Evolutionary conservation across 2,888 invertebrate genomes (phyloP).

Genomic region (Eurytoma californica): DNA sequence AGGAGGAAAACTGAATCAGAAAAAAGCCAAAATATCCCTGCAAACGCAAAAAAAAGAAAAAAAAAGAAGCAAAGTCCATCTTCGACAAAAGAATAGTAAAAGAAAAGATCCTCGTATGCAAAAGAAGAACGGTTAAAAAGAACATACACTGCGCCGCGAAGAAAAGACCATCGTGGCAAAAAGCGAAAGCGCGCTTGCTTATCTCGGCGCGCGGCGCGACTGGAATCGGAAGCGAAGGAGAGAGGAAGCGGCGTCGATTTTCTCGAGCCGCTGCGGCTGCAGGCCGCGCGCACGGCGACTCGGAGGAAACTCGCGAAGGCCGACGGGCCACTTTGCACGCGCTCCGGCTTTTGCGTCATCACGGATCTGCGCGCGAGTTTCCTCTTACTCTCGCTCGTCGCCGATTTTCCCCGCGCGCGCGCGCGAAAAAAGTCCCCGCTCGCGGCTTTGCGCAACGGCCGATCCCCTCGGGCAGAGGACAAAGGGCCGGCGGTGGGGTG

Average conservation of each 20-base stretch:
- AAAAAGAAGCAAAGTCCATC: no score
- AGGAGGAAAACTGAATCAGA: no score
- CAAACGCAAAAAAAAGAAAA: no score
- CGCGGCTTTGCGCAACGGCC: neutral
- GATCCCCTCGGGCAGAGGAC: constrained; percentile 11
- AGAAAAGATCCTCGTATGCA: no score
- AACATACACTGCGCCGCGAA: no score
- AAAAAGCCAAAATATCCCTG: no score
- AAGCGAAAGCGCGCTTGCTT: no score
- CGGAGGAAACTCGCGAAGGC: constrained; percentile 48
- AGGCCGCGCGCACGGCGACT: neutral
- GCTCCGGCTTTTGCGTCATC: constrained; percentile 58
- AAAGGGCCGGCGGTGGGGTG: constrained; percentile 31
- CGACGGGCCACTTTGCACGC: neutral
- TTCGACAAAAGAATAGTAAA: no score
- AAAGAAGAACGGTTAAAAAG: no score
- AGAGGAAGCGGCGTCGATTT: neutral
- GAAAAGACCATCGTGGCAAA: no score
- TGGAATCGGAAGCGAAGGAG: constrained; percentile 26
- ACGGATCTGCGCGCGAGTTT: constrained; percentile 60
- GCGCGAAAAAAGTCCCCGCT: neutral
- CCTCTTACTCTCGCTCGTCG: constrained; percentile 34
- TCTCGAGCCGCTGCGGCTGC: neutral
- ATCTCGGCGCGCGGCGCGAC: neutral
- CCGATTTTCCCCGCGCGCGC: neutral